A percentile compares a stretch with the other conserved stretches of the same genome.
These are phyloP conservation scores for Scaptomyza caliginosa DNA, from an alignment of 2,888 invertebrate species.

Conservation along the genomic window DNA sequence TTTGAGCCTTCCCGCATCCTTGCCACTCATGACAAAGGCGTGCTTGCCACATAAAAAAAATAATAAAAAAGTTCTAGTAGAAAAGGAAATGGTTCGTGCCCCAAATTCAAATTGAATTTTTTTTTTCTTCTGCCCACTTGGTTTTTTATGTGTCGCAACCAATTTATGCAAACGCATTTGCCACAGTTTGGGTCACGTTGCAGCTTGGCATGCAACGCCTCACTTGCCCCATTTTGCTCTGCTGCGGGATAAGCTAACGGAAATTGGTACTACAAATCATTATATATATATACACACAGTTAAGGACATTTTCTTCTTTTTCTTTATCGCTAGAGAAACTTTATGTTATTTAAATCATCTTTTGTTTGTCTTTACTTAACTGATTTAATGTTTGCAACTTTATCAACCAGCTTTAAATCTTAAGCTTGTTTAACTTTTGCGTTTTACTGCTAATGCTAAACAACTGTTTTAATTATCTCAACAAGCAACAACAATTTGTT, in stretches of 20 bases:
- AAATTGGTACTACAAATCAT: slow-evolving; percentile 57
- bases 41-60: neutral
- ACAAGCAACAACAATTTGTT: neutral
- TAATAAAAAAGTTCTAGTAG: too few species aligned
- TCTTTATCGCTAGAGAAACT: too few species aligned
- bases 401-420: neutral
- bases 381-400: too few species aligned
- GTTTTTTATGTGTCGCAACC: slow-evolving; percentile 45
- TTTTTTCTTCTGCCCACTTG: slow-evolving; percentile 47
- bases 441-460: too few species aligned
- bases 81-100: slow-evolving; percentile 51
- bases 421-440: neutral
- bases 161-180: slow-evolving; percentile 78
- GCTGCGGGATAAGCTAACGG: slow-evolving; percentile 26
- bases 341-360: neutral
- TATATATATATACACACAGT: slow-evolving; percentile 16
- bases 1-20: slow-evolving; percentile 21
- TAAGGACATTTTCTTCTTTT: neutral
- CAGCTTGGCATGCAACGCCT: slow-evolving; percentile 9
- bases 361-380: too few species aligned
- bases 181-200: slow-evolving; percentile 65
- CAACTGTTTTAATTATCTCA: neutral
- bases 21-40: slow-evolving; percentile 37
- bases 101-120: slow-evolving; percentile 78
- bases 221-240: slow-evolving; percentile 35